Evolutionary conservation across 2,888 invertebrate species (phyloP).

Genomic region (Galerucella calmariensis): DNA sequence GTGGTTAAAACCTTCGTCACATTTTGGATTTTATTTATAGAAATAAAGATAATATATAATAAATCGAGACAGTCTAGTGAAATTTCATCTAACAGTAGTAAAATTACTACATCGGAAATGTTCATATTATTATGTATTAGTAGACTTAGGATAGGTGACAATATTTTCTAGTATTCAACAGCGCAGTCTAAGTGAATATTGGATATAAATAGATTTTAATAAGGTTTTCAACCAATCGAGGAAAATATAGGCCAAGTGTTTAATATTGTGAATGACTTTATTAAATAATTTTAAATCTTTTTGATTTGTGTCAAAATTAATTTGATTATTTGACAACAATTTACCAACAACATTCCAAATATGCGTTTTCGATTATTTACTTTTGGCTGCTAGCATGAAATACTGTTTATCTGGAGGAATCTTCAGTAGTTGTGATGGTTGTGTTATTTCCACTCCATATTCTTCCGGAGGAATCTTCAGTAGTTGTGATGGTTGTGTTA

Average conservation of each 20-base stretch:
- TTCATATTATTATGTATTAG: neutral
- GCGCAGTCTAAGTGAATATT: slow-evolving; percentile 1
- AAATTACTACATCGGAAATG: neutral
- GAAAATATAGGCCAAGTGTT: neutral
- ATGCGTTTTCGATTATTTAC: too few species aligned
- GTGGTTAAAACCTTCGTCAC: neutral
- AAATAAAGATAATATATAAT: neutral
- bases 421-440: too few species aligned
- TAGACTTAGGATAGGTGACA: neutral
- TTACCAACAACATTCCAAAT: too few species aligned
- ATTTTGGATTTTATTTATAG: neutral
- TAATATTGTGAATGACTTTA: neutral
- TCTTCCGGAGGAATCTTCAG: too few species aligned
- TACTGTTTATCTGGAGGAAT: too few species aligned
- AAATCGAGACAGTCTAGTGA: neutral
- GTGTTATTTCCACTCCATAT: too few species aligned
- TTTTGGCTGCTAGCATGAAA: too few species aligned
- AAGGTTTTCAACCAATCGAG: slow-evolving; percentile 5
- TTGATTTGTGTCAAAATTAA: too few species aligned
- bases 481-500: too few species aligned
- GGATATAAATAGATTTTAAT: slow-evolving; percentile 11
- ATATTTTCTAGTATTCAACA: neutral
- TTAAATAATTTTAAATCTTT: neutral
- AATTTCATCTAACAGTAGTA: neutral
- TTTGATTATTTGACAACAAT: too few species aligned